A percentile compares a stretch with the other conserved stretches of the same genome.
phyloP scores from a whole-genome alignment of 2,797 vertebrate genomes.

The Muscicapa comitata region DNA sequence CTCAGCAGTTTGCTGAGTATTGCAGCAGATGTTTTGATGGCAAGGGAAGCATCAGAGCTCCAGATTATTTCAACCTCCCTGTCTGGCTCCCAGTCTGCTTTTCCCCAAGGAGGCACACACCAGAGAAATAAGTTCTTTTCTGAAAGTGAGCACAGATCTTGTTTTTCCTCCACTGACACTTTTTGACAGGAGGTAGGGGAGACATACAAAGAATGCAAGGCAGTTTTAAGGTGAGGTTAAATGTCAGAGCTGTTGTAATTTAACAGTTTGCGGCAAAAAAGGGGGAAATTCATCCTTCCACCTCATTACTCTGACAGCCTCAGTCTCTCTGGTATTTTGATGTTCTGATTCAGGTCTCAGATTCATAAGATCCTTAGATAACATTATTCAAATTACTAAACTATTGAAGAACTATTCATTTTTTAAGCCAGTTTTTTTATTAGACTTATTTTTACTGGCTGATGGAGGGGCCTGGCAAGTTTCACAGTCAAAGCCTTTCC shows the following conservation, averaged over 20 bases:
- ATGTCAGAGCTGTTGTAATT: neutral
- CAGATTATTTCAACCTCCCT: neutral
- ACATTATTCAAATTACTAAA: neutral
- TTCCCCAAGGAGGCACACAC: neutral
- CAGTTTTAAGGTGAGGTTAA: neutral
- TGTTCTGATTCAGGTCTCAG: neutral
- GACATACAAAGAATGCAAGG: neutral
- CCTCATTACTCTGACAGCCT: neutral
- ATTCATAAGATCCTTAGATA: neutral
- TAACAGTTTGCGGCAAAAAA: neutral
- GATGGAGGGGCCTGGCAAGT: neutral
- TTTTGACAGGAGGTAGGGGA: neutral
- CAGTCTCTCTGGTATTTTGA: neutral
- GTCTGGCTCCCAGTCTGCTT: neutral
- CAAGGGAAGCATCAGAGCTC: neutral
- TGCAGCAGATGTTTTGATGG: neutral
- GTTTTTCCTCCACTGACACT: neutral
- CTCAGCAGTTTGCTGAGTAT: neutral
- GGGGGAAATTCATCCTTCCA: neutral
- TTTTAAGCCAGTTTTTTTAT: neutral
- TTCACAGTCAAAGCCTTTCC: neutral
- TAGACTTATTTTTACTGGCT: neutral
- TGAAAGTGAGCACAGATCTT: neutral
- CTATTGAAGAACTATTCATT: neutral
- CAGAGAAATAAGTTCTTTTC: neutral